Percentiles rank a stretch among this genome's conserved stretches.
These are phyloP conservation scores for Chymomyza caudatula DNA, from an alignment of 2,888 invertebrate species.

Conservation along the genomic window DNA sequence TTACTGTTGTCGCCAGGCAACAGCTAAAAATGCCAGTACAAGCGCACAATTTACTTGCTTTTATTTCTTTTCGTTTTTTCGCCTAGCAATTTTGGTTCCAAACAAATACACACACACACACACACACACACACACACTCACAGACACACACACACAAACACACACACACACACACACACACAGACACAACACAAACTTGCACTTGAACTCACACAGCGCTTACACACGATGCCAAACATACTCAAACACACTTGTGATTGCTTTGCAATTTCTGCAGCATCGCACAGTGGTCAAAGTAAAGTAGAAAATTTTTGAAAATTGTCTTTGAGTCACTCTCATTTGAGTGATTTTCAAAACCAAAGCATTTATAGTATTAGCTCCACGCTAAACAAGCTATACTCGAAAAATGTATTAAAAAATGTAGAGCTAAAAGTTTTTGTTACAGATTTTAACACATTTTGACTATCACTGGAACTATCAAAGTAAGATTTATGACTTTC, in stretches of 20 bases:
- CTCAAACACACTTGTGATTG: slow-evolving; percentile 50
- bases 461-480: too few relatives aligned
- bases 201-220: not conserved
- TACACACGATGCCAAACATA: not conserved
- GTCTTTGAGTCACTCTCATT: too few relatives aligned
- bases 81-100: slow-evolving; percentile 38
- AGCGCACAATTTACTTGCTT: slow-evolving; percentile 22
- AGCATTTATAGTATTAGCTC: too few relatives aligned
- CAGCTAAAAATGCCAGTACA: slow-evolving; percentile 18
- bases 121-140: not conserved
- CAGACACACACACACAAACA: not conserved
- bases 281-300: not conserved
- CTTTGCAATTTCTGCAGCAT: slow-evolving; percentile 64
- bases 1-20: slow-evolving; percentile 47
- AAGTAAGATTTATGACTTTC: too few relatives aligned
- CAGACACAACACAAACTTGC: not conserved
- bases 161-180: slow-evolving; percentile 9
- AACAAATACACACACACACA: not conserved
- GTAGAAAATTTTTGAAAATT: not conserved
- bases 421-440: too few relatives aligned
- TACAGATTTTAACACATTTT: too few relatives aligned
- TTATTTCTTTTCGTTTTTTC: slow-evolving; percentile 48
- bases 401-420: too few relatives aligned
- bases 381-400: too few relatives aligned
- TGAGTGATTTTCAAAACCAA: too few relatives aligned